Percentiles rank a stretch among this genome's conserved stretches.
Conservation (phyloP, 2,797 vertebrate genomes). For the Arremon brunneinucha region DNA sequence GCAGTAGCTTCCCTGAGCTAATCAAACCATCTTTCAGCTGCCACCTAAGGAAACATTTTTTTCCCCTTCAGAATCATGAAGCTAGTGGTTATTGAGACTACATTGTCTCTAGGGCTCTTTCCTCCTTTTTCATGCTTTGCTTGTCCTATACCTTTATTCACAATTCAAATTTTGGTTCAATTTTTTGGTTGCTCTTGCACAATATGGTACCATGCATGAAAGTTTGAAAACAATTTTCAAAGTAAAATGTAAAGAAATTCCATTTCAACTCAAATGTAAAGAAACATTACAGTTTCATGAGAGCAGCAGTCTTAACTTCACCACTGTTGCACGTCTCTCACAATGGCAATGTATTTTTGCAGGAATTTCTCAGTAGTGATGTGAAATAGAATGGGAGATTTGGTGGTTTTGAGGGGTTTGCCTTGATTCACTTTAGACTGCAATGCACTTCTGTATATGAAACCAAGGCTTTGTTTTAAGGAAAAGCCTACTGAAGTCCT, state of each 20-base stretch:
- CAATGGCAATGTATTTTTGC: neutral
- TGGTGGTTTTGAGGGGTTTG: neutral
- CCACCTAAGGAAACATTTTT: neutral
- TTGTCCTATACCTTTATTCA: neutral
- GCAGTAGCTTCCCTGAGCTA: neutral
- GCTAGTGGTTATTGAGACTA: neutral
- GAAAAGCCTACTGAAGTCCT: neutral
- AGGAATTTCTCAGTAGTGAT: neutral
- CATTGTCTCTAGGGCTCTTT: neutral
- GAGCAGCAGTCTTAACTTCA: neutral
- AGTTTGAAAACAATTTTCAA: neutral
- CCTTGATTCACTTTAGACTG: neutral
- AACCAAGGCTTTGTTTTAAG: neutral
- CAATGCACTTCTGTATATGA: neutral
- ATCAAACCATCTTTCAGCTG: neutral
- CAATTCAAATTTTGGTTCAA: neutral
- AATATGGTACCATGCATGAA: neutral
- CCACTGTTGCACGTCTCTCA: neutral
- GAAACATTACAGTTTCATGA: neutral
- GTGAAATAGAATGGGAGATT: neutral
- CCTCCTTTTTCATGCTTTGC: neutral
- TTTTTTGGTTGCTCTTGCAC: neutral
- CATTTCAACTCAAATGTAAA: neutral
- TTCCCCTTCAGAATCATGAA: neutral
- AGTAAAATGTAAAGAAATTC: neutral